Conservation (phyloP, 2,797 vertebrate species). For the Coregonus suidteri region DNA sequence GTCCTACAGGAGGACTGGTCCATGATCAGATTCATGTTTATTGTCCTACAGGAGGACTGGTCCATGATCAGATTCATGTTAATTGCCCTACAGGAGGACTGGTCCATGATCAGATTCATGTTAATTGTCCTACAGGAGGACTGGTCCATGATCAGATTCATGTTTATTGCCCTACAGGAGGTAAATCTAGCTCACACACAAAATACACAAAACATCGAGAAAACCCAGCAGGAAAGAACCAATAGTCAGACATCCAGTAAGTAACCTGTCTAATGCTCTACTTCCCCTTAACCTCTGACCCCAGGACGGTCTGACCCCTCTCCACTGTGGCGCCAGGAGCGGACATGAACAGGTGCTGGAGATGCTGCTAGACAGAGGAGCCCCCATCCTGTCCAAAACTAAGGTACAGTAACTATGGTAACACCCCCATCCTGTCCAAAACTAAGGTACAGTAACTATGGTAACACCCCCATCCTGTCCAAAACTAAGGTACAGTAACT, state of each 20-base stretch:
- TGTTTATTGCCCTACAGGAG: no score
- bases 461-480: constrained; percentile 85
- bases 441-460: no score
- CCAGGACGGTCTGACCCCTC: constrained; percentile 92
- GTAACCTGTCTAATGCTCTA: background rate
- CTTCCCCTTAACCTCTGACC: constrained; percentile 1
- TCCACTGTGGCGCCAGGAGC: constrained; percentile 93
- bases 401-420: background rate
- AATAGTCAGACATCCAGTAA: background rate
- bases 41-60: no score
- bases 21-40: no score
- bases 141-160: no score
- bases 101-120: no score
- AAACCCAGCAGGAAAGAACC: background rate
- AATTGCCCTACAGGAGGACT: no score
- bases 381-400: constrained; percentile 92
- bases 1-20: no score
- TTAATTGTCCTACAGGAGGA: no score
- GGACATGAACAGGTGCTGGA: constrained; percentile 96
- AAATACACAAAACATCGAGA: background rate
- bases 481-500: constrained; percentile 68
- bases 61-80: no score
- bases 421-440: background rate
- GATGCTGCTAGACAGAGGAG: constrained; percentile 92
- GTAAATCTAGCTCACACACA: no score